phyloP scores from a whole-genome alignment of 2,797 vertebrate species.

The Halcyon leucocephala region DNA sequence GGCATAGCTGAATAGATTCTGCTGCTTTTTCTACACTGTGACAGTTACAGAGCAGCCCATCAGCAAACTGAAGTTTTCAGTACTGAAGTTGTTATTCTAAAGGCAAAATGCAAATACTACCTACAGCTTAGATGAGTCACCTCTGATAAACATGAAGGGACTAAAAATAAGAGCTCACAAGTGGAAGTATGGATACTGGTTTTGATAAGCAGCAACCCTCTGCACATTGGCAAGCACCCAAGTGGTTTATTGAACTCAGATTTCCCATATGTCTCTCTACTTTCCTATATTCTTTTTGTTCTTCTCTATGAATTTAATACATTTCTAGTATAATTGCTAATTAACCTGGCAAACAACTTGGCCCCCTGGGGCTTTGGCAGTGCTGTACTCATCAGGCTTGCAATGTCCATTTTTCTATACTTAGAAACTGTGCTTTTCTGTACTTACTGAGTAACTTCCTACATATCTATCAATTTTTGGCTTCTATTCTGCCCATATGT shows the following conservation, averaged over 20 bases:
- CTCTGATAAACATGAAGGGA: slow-evolving; percentile 18
- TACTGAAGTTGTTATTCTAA: not conserved
- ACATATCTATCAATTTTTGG: not conserved
- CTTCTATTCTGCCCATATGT: not conserved
- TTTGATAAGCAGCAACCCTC: slow-evolving; percentile 42
- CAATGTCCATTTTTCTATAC: not conserved
- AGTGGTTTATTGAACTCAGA: slow-evolving; percentile 54
- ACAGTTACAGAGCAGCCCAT: not conserved
- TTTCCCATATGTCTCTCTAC: slow-evolving; percentile 13
- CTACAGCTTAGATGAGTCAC: slow-evolving; percentile 19
- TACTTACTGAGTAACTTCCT: not conserved
- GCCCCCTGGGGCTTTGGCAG: slow-evolving; percentile 35
- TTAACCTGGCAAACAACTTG: slow-evolving; percentile 18
- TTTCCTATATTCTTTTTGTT: slow-evolving; percentile 48
- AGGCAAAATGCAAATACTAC: not conserved
- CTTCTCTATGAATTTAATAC: slow-evolving; percentile 10
- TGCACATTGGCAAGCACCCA: slow-evolving; percentile 18
- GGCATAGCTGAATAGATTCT: not conserved
- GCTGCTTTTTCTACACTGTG: not conserved
- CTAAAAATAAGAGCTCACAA: slow-evolving; percentile 71
- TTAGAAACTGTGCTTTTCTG: not conserved
- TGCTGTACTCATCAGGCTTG: not conserved
- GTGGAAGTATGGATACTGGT: slow-evolving; percentile 53
- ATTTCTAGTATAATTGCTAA: not conserved
- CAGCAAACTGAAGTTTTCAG: not conserved